Base-by-base conservation (phyloP, 2,797 vertebrate genomes). In the Allobates femoralis region DNA sequence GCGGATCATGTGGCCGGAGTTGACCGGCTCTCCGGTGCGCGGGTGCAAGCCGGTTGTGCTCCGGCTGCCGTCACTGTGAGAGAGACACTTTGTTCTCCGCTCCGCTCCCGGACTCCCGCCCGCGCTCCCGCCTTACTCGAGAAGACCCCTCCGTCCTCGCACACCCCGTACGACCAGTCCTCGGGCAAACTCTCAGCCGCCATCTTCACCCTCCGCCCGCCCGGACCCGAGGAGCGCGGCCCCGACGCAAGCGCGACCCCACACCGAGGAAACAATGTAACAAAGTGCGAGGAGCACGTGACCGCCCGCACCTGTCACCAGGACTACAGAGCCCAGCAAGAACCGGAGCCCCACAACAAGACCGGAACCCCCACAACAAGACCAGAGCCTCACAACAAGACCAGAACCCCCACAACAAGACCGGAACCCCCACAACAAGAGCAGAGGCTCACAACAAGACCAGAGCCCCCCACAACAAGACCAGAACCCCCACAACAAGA, bases 1-100 rank as follows among this genome's bases (percentile, higher is more conserved):
- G 75, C 97, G 97, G 90, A 98, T 97, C 97, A 98, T 99, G 93
- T 98, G 98, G 89, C 98, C 98, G 0, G 98, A 99, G 96, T 99
- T 99, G 93, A 99, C 98, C 88, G 97, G 97, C 90, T 98, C 97
- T 7, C 96, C 95, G 8, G 97, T 96, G 91, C 97, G 97, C 26
- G 98, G 98, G 92, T 99, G 98, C 81, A 99, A 95, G 98, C 98
- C 99, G 94, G 96, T 96, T 69, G 97, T 99, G 92, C 87, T 90
- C 84, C 94, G 94, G 90, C 95, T 34, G 51, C 94, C 95, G 93
- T 99, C 98, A 91, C 98, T 99, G 89, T 76, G 37, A 87, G 85
- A 86, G 89, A 87, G 50, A 89, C 97, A 97, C 12, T 96, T 98
- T 97, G 97, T 94, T 81, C 88, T 18, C 14, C 18, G 3, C 5